Base-by-base conservation (phyloP, 2,113 vertebrate genomes). In the Probosciger aterrimus region DNA sequence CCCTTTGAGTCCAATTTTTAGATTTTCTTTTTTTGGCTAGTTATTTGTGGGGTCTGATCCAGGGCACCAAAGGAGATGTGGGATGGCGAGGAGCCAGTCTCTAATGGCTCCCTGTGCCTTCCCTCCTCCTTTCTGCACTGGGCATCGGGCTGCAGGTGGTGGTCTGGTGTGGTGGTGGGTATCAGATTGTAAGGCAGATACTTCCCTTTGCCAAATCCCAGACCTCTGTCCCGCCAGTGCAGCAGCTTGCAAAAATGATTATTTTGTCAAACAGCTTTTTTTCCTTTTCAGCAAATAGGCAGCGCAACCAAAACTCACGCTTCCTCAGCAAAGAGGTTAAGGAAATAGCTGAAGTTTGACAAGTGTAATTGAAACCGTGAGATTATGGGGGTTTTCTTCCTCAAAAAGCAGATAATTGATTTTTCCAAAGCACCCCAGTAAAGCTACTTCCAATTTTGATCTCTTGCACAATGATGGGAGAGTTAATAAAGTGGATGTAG, bases 81-180 rank as follows among this genome's bases (percentile, higher is more conserved):
- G 96, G 60, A 57, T 99, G 98, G 99, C 98, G 62, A 41, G 88
- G 95, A 96, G 98, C 98, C 98, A 99, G 94, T 85, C 85, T 88
- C 97, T 98, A 98, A 98, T 98, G 95, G 97, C 96, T 77, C 96
- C 94, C 67, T 76, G 59, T 91, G 96, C 96, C 90, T 95, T 95
- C 92, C 92, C 90, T 89, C 95, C 93, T 94, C 94, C 92, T 95
- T 94, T 92, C 92, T 43, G 37, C 60, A 13, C 94, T 71, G 68
- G 15, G 96, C 97, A 96, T 63, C 19, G 3, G 97, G 97, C 97
- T 98, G 98, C 98, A 98, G 98, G 97, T 98, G 98, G 96, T 50
- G 80, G 90, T 94, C 94, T 92, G 96, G 63, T 95, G 93, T 43
- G 14, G 86, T 28, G 68, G 95, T 93, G 96, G 96, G 96, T 60